Base-by-base conservation (phyloP, 1,140 invertebrate genomes). In the Archivesica marissinica region DNA sequence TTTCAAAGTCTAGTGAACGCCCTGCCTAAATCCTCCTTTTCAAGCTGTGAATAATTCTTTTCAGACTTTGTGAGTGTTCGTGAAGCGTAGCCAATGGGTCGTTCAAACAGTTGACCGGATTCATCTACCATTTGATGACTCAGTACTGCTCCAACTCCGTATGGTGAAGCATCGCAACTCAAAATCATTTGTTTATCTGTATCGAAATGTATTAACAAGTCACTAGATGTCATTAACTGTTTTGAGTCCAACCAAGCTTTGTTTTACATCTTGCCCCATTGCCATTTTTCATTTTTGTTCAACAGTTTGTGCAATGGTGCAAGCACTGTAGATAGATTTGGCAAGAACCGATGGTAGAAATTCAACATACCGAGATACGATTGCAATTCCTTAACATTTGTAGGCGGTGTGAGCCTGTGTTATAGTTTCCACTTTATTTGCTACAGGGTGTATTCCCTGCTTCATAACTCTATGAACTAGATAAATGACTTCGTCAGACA, bases 1-100 rank as follows among this genome's bases (percentile, higher is more conserved):
- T n/a, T n/a, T n/a, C n/a, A n/a, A n/a, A n/a, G n/a, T n/a, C n/a
- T n/a, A n/a, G n/a, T n/a, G 89, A 92, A 35, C 87, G 95, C 80
- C 6, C 94, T 90, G 52, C 91, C 92, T 64, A 93, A 85, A 9
- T 92, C 85, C 88, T 95, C 94, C 76, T 94, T 94, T 86, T 95
- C 94, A 30, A 94, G 95, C 87, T 93, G 92, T 11, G 92, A 82
- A 85, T 93, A 95, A 38, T 91, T 91, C 66, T 80, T 54, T 86
- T 95, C 90, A 38, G 91, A 30, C 13, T 6, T 0, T 28, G 35
- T 28, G 3, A 79, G 30, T 0, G 77, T 79, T 25, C 56, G 23
- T n/a, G 56, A 66, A 9, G 77, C 61, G 17, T 23, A 79, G 13
- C 59, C 77, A 23, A 79, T 66, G 2, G 77, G 56, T 47, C 38